A percentile compares a stretch with the other conserved stretches of the same genome.
Conservation (phyloP, 2,113 vertebrate species). For the Pholis gunnellus region DNA sequence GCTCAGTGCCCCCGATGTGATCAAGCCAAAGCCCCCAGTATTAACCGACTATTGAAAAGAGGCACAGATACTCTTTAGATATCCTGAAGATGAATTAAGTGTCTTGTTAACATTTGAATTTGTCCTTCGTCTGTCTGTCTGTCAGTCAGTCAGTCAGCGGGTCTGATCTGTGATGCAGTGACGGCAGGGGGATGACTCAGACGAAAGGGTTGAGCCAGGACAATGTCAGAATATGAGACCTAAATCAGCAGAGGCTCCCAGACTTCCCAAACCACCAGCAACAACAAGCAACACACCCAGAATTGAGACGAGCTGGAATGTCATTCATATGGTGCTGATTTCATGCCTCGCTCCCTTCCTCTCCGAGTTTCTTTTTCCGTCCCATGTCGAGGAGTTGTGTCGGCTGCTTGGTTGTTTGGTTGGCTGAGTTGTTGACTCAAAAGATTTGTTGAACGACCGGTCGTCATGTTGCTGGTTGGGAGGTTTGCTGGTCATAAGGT, state of each 20-base stretch:
- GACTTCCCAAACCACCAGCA: conserved; percentile 78
- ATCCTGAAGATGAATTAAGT: background rate
- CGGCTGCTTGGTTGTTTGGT: conserved; percentile 6
- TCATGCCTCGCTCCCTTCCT: conserved; percentile 52
- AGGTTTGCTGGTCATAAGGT: background rate
- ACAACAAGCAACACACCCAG: conserved; percentile 81
- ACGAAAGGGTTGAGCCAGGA: conserved; percentile 59
- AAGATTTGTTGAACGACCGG: background rate
- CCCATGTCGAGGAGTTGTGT: conserved; percentile 24
- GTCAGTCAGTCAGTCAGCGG: background rate
- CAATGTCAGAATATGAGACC: conserved; percentile 71
- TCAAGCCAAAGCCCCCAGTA: background rate
- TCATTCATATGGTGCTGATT: conserved; percentile 80
- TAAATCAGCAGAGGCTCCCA: conserved; percentile 73
- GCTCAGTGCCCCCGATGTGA: background rate
- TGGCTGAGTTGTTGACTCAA: conserved; percentile 21
- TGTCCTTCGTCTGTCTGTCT: conserved; percentile 4
- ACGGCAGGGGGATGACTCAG: conserved; percentile 63
- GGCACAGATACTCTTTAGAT: background rate
- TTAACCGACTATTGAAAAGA: background rate
- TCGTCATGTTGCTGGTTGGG: background rate
- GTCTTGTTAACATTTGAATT: background rate
- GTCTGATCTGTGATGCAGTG: conserved; percentile 26
- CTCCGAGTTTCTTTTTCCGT: conserved; percentile 44
- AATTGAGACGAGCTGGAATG: conserved; percentile 69